phyloP scores from a whole-genome alignment of 2,113 vertebrate genomes.

The Tiliqua scincoides region DNA sequence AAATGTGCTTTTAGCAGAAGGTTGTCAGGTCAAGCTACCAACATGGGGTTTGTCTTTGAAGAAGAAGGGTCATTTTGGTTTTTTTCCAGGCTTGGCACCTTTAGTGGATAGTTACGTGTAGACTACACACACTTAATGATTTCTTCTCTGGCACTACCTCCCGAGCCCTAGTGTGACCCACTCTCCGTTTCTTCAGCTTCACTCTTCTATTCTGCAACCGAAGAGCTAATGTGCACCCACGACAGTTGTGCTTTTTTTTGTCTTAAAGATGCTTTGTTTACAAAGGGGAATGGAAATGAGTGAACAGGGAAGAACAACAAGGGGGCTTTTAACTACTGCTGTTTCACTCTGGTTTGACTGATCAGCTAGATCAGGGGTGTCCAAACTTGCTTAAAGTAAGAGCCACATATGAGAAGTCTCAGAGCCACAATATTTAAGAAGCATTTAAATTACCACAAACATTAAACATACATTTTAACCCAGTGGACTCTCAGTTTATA shows the following conservation, averaged over 20 bases:
- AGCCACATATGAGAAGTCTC: too few species aligned
- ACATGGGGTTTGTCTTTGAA: background rate
- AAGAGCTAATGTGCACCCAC: too few species aligned
- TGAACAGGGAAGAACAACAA: background rate
- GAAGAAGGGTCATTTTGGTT: background rate
- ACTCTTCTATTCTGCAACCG: background rate
- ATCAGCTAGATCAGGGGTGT: too few species aligned
- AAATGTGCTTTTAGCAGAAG: background rate
- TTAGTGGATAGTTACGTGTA: background rate
- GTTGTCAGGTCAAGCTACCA: background rate
- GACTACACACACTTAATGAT: background rate
- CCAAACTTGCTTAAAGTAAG: too few species aligned
- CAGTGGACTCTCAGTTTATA: too few species aligned
- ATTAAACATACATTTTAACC: too few species aligned
- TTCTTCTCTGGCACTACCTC: background rate
- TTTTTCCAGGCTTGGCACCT: background rate
- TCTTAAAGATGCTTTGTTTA: background rate
- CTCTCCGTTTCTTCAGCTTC: background rate
- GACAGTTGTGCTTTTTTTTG: background rate
- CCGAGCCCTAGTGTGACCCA: too few species aligned
- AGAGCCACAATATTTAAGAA: too few species aligned
- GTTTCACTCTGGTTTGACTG: background rate
- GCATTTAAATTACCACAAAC: too few species aligned
- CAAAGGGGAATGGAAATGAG: background rate
- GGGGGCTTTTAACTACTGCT: background rate